A percentile compares a stretch with the other conserved stretches of the same genome.
These are phyloP conservation scores for Metopolophium dirhodum DNA, from an alignment of 1,140 invertebrate species.

Conservation along the genomic window DNA sequence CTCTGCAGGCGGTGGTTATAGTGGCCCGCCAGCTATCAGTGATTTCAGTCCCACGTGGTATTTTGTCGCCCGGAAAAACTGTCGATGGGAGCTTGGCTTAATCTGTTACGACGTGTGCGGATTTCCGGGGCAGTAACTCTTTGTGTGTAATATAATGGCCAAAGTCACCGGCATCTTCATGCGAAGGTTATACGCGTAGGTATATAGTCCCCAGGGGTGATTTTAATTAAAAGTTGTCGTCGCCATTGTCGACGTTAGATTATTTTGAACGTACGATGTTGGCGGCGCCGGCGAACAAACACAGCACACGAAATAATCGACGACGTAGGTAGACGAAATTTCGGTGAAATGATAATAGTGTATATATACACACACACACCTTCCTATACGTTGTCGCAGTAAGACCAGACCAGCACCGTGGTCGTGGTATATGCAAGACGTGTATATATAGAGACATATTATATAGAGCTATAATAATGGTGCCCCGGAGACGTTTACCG, in stretches of 20 bases:
- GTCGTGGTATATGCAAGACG: neutral
- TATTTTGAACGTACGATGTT: neutral
- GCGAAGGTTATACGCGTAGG: neutral
- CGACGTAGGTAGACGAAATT: neutral
- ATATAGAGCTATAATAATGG: neutral
- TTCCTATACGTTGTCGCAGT: neutral
- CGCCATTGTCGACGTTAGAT: constrained; percentile 29
- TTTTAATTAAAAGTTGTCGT: constrained; percentile 53
- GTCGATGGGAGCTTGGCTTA: neutral
- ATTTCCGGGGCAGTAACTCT: neutral
- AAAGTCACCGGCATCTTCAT: neutral
- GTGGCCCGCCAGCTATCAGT: neutral
- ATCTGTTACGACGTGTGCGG: neutral
- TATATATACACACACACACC: too few species aligned
- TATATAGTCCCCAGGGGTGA: neutral
- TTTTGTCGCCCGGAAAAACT: constrained; percentile 15
- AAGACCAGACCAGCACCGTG: neutral
- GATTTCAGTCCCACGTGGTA: neutral
- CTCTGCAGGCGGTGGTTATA: neutral
- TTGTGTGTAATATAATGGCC: neutral
- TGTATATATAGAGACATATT: neutral
- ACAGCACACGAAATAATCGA: neutral
- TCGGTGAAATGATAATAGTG: neutral
- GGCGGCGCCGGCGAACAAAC: neutral
- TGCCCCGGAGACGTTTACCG: constrained; percentile 21